Conservation (phyloP, 2,888 invertebrate species). For the Parasteatoda lunata region DNA sequence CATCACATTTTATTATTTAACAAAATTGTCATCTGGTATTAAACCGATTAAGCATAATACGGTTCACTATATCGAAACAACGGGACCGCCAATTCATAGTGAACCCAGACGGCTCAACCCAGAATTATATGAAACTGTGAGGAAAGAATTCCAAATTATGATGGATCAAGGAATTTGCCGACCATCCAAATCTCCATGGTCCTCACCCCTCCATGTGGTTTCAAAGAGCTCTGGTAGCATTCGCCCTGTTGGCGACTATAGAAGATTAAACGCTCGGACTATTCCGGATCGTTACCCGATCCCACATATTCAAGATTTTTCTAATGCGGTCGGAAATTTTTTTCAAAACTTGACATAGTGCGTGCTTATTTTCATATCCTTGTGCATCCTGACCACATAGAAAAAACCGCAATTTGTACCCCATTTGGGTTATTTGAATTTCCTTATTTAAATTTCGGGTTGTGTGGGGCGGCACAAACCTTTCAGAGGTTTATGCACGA, state of each 20-base stretch:
- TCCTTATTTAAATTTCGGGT: too few relatives aligned
- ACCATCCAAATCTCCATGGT: background rate
- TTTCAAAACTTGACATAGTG: background rate
- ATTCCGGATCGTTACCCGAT: background rate
- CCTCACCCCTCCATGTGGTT: background rate
- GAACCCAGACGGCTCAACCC: constrained; percentile 7
- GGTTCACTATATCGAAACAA: background rate
- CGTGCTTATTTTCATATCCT: background rate
- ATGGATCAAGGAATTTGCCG: background rate
- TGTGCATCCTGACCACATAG: background rate
- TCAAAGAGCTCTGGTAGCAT: too few relatives aligned
- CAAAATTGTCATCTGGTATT: background rate
- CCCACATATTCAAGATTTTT: background rate
- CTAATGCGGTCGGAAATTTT: background rate
- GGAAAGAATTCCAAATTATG: constrained; percentile 13
- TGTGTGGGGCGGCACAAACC: too few relatives aligned
- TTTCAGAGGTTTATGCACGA: too few relatives aligned
- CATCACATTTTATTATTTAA: background rate
- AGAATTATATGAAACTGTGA: background rate
- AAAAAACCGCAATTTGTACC: background rate
- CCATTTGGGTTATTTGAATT: background rate
- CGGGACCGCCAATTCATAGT: background rate
- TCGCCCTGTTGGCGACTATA: background rate
- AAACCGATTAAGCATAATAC: too few relatives aligned
- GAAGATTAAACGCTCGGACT: constrained; percentile 3